Evolutionary conservation across 2,113 vertebrate species (phyloP), one percentile per base, ranked within the genome.

Genomic region (Dermatemys mawii): DNA sequence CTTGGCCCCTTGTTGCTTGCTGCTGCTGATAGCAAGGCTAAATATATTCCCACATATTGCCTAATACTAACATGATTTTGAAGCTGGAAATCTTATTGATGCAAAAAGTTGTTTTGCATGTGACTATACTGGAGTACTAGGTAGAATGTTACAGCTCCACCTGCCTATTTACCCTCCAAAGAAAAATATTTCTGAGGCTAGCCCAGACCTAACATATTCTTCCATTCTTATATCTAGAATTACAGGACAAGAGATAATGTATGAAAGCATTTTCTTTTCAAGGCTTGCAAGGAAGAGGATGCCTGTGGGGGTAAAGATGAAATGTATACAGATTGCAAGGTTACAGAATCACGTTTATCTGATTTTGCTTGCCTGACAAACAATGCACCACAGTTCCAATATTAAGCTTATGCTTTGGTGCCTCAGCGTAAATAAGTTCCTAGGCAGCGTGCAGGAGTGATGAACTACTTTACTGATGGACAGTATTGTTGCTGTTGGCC

Each of bases 51-150:
- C 41, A 44, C 19, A 41, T 73, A 41, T 10, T 26, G 38, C 22
- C n/a, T 73, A 73, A 5, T 41, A 73, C 22, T 38, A 41, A 73
- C 24, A 41, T 73, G 5, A 17, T 73, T 41, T 44, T 44, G 21
- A 60, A 70, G 14, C 41, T 87, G 11, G 73, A 67, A 35, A 81
- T 81, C 8, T n/a, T 29, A 60, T 24, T 88, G 8, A 82, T 82
- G 2, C 48, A 48, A 46, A 2, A 60, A 24, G 0, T 0, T 88
- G 8, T 44, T 48, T 4, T 49, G 4, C 38, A 5, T 48, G 49
- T 2, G 5, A 10, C 3, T 8, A 76, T 35, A 9, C 26, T 78
- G 6, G 12, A 13, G 16, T 38, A 50, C 26, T 85, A 24, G 55
- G 67, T 44, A 82, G 8, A 55, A 75, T 22, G 11, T 49, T 3